phyloP scores from a whole-genome alignment of 2,797 vertebrate species.

The Liasis olivaceus region DNA sequence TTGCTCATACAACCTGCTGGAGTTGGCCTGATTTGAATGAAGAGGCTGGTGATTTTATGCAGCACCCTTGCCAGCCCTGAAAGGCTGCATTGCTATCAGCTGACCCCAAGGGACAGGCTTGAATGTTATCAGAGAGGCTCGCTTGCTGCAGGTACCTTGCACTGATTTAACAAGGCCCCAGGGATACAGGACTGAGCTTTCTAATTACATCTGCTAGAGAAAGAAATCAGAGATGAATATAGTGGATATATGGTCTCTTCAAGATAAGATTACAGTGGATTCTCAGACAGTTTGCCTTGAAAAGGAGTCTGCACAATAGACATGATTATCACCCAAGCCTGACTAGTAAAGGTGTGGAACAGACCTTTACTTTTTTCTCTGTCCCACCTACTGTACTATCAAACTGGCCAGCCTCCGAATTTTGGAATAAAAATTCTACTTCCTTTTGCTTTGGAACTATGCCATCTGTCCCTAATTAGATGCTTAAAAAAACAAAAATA shows the following conservation, averaged over 20 bases:
- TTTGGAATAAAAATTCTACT: neutral
- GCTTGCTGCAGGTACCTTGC: slow-evolving; percentile 64
- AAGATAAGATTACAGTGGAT: rapidly evolving
- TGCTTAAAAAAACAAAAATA: too few relatives aligned
- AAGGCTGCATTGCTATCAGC: slow-evolving; percentile 56
- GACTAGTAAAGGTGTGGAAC: neutral
- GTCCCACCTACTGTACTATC: neutral
- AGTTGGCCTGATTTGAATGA: slow-evolving; percentile 33
- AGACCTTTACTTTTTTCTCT: too few relatives aligned
- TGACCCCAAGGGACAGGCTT: slow-evolving; percentile 60
- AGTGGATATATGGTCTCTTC: slow-evolving; percentile 42
- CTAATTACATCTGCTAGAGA: slow-evolving; percentile 72
- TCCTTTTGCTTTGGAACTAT: neutral
- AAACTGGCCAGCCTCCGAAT: too few relatives aligned
- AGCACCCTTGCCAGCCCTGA: slow-evolving; percentile 62
- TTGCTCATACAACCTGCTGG: rapidly evolving
- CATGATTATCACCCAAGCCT: neutral
- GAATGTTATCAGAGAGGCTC: slow-evolving; percentile 65
- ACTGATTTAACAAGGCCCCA: slow-evolving; percentile 73
- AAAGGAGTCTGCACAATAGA: too few relatives aligned
- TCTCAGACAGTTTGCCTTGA: neutral
- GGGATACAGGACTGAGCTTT: slow-evolving; percentile 62
- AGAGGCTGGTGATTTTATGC: slow-evolving; percentile 72
- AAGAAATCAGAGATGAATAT: slow-evolving; percentile 61
- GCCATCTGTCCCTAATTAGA: neutral